phyloP scores from a whole-genome alignment of 2,797 vertebrate species.

The Percopsis omiscomaycus region DNA sequence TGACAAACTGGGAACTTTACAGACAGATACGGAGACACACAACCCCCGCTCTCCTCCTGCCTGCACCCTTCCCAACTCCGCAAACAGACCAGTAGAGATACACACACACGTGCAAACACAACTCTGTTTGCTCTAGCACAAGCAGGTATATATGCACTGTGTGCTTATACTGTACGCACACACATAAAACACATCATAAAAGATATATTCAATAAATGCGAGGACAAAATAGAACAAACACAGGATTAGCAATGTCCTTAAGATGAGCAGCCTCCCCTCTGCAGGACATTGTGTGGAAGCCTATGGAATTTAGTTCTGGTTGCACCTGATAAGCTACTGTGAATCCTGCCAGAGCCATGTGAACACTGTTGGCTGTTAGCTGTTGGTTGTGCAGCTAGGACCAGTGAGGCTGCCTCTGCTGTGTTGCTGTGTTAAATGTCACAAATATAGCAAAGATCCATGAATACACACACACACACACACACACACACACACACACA shows the following conservation, averaged over 20 bases:
- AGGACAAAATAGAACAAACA: conserved; percentile 11
- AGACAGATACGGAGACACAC: conserved; percentile 18
- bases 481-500: neutral
- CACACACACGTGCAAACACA: conserved; percentile 2
- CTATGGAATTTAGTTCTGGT: conserved; percentile 43
- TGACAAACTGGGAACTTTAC: conserved; percentile 43
- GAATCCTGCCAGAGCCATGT: too few species aligned
- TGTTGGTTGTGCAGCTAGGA: too few species aligned
- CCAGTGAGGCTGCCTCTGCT: too few species aligned
- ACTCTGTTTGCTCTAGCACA: conserved; percentile 7
- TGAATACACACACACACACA: neutral
- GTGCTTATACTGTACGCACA: neutral
- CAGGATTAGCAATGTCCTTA: conserved; percentile 7
- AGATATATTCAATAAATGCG: neutral
- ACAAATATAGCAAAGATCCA: too few species aligned
- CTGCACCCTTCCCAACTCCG: neutral
- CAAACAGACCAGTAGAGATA: conserved; percentile 9
- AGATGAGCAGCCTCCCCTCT: conserved; percentile 12
- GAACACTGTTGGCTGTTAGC: too few species aligned
- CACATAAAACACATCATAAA: conserved; percentile 13
- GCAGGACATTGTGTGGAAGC: conserved; percentile 14
- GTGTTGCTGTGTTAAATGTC: too few species aligned
- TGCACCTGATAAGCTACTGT: conserved; percentile 21
- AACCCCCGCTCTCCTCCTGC: conserved; percentile 32
- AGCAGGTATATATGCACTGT: neutral